A percentile compares a stretch with the other conserved stretches of the same genome.
Conservation (phyloP, 1,140 invertebrate species). For the Bombus fervidus region DNA sequence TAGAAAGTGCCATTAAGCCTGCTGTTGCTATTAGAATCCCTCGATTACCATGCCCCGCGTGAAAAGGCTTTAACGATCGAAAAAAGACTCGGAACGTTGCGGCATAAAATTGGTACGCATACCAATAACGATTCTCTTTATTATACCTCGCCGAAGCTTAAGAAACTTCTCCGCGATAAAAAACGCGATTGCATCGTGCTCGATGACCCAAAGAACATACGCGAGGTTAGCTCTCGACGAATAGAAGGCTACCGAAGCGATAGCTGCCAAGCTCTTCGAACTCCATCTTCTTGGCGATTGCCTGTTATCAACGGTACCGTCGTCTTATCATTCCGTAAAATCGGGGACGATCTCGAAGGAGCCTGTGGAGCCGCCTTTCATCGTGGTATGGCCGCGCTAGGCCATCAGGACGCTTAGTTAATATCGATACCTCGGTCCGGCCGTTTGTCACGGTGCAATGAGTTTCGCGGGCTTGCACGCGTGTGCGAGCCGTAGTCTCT, state of each 20-base stretch:
- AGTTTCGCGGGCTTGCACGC: conserved; percentile 41
- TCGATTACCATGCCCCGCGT: too few relatives aligned
- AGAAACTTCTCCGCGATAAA: neutral
- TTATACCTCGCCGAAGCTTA: neutral
- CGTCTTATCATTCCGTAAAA: conserved; percentile 8
- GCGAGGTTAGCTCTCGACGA: neutral
- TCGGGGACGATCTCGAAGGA: conserved; percentile 25
- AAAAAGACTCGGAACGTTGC: too few relatives aligned
- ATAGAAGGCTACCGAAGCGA: neutral
- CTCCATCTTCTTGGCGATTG: neutral
- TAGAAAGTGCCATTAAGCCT: too few relatives aligned
- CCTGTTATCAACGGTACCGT: conserved; percentile 38
- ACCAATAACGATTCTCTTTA: too few relatives aligned
- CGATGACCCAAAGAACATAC: neutral
- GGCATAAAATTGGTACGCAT: too few relatives aligned
- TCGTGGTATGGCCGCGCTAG: neutral
- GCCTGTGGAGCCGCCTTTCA: neutral
- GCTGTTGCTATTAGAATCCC: too few relatives aligned
- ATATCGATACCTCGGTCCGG: conserved; percentile 16
- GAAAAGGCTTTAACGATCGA: too few relatives aligned
- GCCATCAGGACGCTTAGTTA: conserved; percentile 6
- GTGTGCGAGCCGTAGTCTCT: neutral
- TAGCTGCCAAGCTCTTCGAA: too few relatives aligned
- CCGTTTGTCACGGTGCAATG: conserved; percentile 53
- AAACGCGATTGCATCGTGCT: neutral